phyloP scores from a whole-genome alignment of 2,888 invertebrate genomes.

The Apodemia zela region DNA sequence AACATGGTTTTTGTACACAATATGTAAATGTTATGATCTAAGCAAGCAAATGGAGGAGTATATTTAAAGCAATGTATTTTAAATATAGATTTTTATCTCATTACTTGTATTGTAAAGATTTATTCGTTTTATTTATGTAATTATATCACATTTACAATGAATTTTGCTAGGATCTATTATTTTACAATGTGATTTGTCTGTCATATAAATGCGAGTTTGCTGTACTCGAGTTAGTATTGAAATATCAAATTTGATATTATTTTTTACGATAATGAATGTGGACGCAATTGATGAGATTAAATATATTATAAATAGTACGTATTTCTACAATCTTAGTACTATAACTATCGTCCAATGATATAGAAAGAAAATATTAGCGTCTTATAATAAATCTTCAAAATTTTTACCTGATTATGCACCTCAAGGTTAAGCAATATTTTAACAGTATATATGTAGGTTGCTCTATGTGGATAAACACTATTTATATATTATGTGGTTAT shows the following conservation, averaged over 20 bases:
- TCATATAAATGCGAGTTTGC: neutral
- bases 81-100: slow-evolving; percentile 11
- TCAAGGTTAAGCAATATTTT: no score
- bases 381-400: neutral
- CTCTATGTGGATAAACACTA: neutral
- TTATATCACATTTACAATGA: neutral
- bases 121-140: slow-evolving; percentile 2
- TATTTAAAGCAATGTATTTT: neutral
- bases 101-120: neutral
- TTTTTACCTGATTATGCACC: neutral
- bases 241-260: slow-evolving; percentile 7
- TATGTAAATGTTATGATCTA: neutral
- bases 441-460: neutral
- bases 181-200: neutral
- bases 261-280: neutral
- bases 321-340: neutral
- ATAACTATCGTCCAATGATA: neutral
- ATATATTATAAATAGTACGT: neutral
- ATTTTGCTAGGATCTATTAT: neutral
- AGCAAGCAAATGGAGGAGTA: slow-evolving; percentile 4
- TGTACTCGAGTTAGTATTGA: neutral
- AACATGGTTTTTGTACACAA: slow-evolving; percentile 2
- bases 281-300: neutral
- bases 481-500: neutral
- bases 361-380: neutral